These are phyloP conservation scores for Thunnus maccoyii DNA, from an alignment of 2,113 vertebrate genomes.

Conservation along the genomic window DNA sequence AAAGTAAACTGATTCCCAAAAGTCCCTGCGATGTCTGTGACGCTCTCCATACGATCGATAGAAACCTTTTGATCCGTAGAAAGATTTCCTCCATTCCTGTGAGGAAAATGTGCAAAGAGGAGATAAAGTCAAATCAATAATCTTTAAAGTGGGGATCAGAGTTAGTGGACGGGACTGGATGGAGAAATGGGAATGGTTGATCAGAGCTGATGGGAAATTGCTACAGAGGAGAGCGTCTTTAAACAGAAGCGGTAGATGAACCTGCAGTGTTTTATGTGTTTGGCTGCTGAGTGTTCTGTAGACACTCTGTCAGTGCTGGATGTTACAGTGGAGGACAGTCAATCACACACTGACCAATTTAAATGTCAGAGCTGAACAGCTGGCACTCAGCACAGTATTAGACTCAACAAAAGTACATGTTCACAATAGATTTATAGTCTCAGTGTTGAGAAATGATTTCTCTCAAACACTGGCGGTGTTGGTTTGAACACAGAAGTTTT, in stretches of 20 bases:
- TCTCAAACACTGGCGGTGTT: background rate
- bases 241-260: background rate
- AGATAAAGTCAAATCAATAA: conserved; percentile 49
- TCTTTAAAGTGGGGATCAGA: background rate
- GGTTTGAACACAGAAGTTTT: background rate
- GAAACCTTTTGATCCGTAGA: conserved; percentile 33
- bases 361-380: conserved; percentile 13
- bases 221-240: background rate
- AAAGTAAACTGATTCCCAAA: conserved; percentile 53
- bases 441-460: background rate
- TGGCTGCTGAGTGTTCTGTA: too few relatives aligned
- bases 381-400: conserved; percentile 19
- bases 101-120: conserved; percentile 5
- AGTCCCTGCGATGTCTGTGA: conserved; percentile 11
- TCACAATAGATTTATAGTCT: background rate
- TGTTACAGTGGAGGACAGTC: conserved; percentile 19
- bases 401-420: background rate
- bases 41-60: conserved; percentile 33
- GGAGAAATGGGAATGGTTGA: background rate
- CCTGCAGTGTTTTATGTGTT: too few relatives aligned
- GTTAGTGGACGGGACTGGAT: background rate
- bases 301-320: background rate
- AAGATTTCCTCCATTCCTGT: conserved; percentile 13
- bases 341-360: conserved; percentile 51
- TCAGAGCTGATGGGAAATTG: background rate